These are phyloP conservation scores for Agriopis aurantiaria DNA, from an alignment of 2,888 invertebrate genomes.

Conservation along the genomic window DNA sequence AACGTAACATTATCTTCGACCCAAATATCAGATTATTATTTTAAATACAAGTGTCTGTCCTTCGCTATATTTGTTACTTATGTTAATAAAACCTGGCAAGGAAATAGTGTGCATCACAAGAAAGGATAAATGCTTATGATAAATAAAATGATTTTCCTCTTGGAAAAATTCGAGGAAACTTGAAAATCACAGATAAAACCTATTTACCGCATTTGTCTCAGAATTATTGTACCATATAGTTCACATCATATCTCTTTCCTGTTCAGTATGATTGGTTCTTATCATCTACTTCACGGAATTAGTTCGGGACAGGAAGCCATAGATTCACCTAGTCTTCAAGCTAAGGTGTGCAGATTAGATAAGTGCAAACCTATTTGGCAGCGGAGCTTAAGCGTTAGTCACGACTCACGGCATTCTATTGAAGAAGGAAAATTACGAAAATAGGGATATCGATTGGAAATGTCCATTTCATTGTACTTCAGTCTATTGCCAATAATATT, in stretches of 20 bases:
- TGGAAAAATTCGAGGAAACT: not conserved
- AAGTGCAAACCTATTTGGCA: slow-evolving; percentile 22
- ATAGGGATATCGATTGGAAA: slow-evolving; percentile 4
- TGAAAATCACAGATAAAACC: not conserved
- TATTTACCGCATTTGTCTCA: not conserved
- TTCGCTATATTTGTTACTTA: no score
- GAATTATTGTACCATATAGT: not conserved
- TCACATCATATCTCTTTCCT: not conserved
- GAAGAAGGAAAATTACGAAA: slow-evolving; percentile 10
- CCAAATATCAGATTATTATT: no score
- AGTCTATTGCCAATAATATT: no score
- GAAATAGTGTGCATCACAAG: no score
- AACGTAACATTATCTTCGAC: no score
- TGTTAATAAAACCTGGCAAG: no score
- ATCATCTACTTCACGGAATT: slow-evolving; percentile 11
- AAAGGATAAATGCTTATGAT: not conserved
- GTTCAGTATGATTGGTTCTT: slow-evolving; percentile 16
- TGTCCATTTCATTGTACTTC: not conserved
- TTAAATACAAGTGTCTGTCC: no score
- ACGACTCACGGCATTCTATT: slow-evolving; percentile 19
- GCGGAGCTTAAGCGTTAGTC: slow-evolving; percentile 15
- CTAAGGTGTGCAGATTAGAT: slow-evolving; percentile 25
- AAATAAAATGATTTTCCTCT: not conserved
- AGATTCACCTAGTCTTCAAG: slow-evolving; percentile 12
- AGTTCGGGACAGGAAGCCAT: slow-evolving; percentile 19